Evolutionary conservation across 2,797 vertebrate species (phyloP), one percentile per base, ranked within the genome.

Genomic region (Natrix natrix): DNA sequence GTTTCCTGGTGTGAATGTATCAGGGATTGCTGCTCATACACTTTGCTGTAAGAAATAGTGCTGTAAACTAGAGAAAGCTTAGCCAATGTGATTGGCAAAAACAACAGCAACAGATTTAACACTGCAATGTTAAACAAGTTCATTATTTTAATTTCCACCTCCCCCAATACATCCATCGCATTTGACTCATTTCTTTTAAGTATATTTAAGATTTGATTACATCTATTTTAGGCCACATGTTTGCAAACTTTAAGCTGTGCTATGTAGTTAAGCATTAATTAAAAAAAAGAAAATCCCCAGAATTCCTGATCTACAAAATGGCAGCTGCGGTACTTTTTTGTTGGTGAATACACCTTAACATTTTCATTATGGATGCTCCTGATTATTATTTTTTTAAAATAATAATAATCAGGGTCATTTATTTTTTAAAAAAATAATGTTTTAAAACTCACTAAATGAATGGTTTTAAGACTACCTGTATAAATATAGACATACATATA

Each of bases 291-390:
- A 20, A 5, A 48, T 43, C 4, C 17, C 17, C 10, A 48, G 74
- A 48, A 48, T 37, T 83, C 74, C 37, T 78, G 74, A 48, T 48
- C 74, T 83, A 48, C 32, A 83, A 83, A 78, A 48, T 83, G 37
- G 66, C 1, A 11, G 37, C 74, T 43, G 16, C 63, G 43, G 12
- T 43, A 24, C 12, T 14, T 56, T 26, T 63, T 89, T 24, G 12
- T 37, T 61, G 54, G 60, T 69, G 24, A 90, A 43, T 5, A 16
- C 5, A 24, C 26, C 94, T 94, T 94, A 94, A n/a, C 89, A 93
- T 96, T 96, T 93, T 91, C 94, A 90, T 95, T 91, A 32, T 22
- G 95, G 95, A 94, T 95, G 93, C 91, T 94, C 95, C 89, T 94
- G 87, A 86, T 66, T 66, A n/a, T 66, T 66, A 14, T 28, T 66